Percentiles rank a stretch among this genome's conserved stretches.
phyloP scores from a whole-genome alignment of 2,797 vertebrate genomes.

The Melanotaenia nigrans region DNA sequence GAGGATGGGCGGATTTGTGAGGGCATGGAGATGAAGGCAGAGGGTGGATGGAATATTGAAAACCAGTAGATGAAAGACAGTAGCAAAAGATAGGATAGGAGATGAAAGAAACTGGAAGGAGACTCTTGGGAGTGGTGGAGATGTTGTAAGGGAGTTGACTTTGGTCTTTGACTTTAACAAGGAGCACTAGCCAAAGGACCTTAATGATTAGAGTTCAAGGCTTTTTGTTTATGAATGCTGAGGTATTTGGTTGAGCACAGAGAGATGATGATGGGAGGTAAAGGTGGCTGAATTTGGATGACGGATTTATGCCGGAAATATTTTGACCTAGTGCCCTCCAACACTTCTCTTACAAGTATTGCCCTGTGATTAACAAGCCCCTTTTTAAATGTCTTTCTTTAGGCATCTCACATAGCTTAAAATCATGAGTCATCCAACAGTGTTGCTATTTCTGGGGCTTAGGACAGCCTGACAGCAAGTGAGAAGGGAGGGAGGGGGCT shows the following conservation, averaged over 20 bases:
- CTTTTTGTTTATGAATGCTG: not conserved
- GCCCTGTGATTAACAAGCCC: conserved; percentile 52
- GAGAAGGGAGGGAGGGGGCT: conserved; percentile 38
- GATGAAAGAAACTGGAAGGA: conserved; percentile 54
- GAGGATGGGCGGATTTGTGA: conserved; percentile 25
- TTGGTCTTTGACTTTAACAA: conserved; percentile 34
- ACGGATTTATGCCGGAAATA: conserved; percentile 7
- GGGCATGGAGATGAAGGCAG: conserved; percentile 30
- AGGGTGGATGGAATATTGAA: conserved; percentile 44
- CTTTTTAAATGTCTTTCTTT: conserved; percentile 50
- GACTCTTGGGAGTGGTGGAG: conserved; percentile 43
- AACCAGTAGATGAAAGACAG: conserved; percentile 53
- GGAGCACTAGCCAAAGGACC: conserved; percentile 1
- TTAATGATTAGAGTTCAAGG: not conserved
- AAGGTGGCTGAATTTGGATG: conserved; percentile 3
- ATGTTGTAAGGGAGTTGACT: conserved; percentile 21
- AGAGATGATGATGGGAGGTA: not conserved
- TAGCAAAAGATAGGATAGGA: conserved; percentile 32
- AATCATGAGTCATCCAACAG: conserved; percentile 74
- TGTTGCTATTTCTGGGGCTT: conserved; percentile 73
- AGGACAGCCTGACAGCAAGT: conserved; percentile 50
- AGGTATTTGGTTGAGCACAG: not conserved
- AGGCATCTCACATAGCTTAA: conserved; percentile 41
- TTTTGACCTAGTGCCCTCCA: conserved; percentile 26
- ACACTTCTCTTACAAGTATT: conserved; percentile 15